phyloP scores from a whole-genome alignment of 2,113 vertebrate genomes.

The Dunckerocampus dactyliophorus region DNA sequence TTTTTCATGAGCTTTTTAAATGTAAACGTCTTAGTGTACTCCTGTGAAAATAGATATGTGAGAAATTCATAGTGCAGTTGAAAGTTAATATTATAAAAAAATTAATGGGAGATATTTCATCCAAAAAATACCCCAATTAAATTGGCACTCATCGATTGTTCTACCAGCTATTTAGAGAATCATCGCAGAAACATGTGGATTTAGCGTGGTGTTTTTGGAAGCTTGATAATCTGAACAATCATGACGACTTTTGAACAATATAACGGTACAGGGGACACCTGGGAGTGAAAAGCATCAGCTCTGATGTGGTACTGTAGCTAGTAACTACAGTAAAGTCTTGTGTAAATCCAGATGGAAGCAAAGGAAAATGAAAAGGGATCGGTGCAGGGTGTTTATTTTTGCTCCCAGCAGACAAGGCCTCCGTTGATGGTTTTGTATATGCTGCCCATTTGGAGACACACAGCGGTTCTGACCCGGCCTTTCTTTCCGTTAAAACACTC shows the following conservation, averaged over 20 bases:
- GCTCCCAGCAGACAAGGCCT: conserved; percentile 59
- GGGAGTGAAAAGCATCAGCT: conserved; percentile 15
- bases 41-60: no score
- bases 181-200: no score
- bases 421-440: conserved; percentile 68
- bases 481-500: conserved; percentile 18
- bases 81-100: no score
- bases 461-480: conserved; percentile 48
- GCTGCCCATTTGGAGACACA: conserved; percentile 50
- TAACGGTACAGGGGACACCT: conserved; percentile 7
- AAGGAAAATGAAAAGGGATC: conserved; percentile 43
- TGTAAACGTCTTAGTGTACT: no score
- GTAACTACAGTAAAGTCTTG: conserved; percentile 21
- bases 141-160: no score
- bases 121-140: no score
- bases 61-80: no score
- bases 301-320: conserved; percentile 9
- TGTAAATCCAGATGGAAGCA: conserved; percentile 34
- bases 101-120: no score
- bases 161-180: no score
- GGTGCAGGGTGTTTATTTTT: conserved; percentile 63
- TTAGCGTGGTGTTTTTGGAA: no score
- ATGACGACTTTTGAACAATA: conserved; percentile 6
- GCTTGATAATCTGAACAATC: no score
- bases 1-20: no score